These are phyloP conservation scores for Drosophila setosimentum DNA, from an alignment of 2,888 invertebrate species.

Conservation along the genomic window DNA sequence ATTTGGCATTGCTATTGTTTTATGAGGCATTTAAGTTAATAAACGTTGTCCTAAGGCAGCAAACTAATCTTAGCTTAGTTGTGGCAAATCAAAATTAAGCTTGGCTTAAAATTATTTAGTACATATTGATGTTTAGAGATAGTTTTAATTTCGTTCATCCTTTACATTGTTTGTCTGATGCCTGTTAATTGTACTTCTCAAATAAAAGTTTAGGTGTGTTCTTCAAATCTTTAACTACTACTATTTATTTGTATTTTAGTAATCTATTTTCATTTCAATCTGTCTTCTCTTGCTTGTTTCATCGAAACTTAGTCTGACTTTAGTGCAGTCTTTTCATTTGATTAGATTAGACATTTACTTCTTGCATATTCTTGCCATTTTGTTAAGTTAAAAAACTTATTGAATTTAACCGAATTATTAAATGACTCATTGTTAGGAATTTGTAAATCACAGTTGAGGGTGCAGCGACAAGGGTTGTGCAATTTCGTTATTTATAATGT, in stretches of 20 bases:
- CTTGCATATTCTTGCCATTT: neutral
- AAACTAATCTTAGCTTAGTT: constrained; percentile 19
- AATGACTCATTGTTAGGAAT: neutral
- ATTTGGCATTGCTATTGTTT: neutral
- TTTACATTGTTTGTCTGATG: neutral
- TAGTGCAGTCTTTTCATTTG: neutral
- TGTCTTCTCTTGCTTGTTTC: neutral
- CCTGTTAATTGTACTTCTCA: neutral
- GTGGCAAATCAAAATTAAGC: neutral
- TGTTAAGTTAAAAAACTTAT: neutral
- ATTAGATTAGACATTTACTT: neutral
- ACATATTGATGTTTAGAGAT: neutral
- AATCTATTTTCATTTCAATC: neutral
- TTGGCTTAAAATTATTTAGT: neutral
- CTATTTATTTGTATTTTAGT: neutral
- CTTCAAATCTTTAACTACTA: neutral
- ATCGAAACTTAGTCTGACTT: neutral
- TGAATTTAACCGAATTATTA: neutral
- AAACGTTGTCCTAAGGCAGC: neutral
- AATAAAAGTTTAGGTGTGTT: neutral
- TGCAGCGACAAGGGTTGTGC: neutral
- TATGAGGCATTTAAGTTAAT: neutral
- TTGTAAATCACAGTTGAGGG: neutral
- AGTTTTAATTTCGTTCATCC: neutral
- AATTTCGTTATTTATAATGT: constrained; percentile 56